Base-by-base conservation (phyloP, 1,140 invertebrate species). In the Dendroctonus valens region DNA sequence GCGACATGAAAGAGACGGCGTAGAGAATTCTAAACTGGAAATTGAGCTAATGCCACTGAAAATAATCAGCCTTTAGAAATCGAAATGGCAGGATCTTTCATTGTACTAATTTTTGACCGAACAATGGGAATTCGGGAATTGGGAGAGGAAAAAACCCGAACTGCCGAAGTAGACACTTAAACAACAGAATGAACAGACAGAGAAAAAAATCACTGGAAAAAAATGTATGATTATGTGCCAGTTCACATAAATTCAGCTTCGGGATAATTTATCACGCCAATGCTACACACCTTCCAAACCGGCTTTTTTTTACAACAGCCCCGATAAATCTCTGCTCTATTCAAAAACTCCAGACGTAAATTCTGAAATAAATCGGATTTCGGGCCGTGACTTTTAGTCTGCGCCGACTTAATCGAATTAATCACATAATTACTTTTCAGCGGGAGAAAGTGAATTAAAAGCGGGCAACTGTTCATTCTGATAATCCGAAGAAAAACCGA, bases 321-420 rank as follows among this genome's bases (percentile, higher is more conserved):
- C 44, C 44, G 42, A 48, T 59, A 63, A 63, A 53, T 63, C 60
- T 42, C 51, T 15, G 60, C 50, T 54, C 41, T 63, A 63, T 63
- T 54, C 60, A 38, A 46, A 63, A 63, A 63, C n/a, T 53, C 53
- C 41, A 63, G 60, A 63, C 50, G 51, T 63, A 63, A 63, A 63
- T 63, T 53, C 60, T 44, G 41, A 63, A 63, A 63, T 53, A 63
- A 63, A 63, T 63, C 51, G 51, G 60, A 63, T 63, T 63, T 63
- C 60, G 49, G 40, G 60, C 41, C 60, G 51, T 54, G 60, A 63
- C 60, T 63, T 63, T 63, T 63, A 63, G 60, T 63, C 60, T 54
- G 51, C 40, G 40, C 15, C 60, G 40, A 53, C 60, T 53, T 63
- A 54, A 63, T 63, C 51, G 51, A 63, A 63, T 63, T 63, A 63